Evolutionary conservation across 2,113 vertebrate genomes (phyloP).

Genomic region (Podarcis raffonei): DNA sequence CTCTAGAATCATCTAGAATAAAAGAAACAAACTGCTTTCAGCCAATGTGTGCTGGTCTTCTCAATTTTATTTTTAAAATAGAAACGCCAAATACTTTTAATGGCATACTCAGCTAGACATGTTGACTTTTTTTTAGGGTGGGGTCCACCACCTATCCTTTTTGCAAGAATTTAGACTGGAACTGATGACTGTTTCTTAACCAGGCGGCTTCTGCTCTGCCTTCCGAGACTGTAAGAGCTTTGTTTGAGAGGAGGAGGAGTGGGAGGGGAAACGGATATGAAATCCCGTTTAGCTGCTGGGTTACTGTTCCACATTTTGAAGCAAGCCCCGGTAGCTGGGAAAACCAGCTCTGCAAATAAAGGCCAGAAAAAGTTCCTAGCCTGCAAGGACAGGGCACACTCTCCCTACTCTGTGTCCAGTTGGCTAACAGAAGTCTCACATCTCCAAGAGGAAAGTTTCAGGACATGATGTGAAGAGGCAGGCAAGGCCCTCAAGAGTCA

Average conservation of each 20-base stretch:
- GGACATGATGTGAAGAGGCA: too few relatives aligned
- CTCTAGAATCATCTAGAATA: neutral
- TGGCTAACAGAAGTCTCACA: neutral
- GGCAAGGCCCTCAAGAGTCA: too few relatives aligned
- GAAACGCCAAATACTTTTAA: neutral
- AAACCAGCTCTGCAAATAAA: neutral
- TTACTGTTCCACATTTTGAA: neutral
- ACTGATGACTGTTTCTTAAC: neutral
- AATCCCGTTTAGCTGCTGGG: neutral
- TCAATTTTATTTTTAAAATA: neutral
- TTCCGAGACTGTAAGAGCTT: neutral
- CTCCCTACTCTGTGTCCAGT: neutral
- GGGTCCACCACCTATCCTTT: neutral
- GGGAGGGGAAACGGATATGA: too few relatives aligned
- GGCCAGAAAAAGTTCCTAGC: neutral
- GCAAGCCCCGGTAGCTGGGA: neutral
- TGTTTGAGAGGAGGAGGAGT: too few relatives aligned
- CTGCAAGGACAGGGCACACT: neutral
- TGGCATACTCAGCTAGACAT: neutral
- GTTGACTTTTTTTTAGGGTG: too few relatives aligned
- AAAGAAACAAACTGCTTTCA: neutral
- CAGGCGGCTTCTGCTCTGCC: neutral
- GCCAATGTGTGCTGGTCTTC: neutral
- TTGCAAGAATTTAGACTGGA: neutral
- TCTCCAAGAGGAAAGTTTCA: too few relatives aligned